phyloP scores from a whole-genome alignment of 2,797 vertebrate genomes.

The Halcyon chelicuti region DNA sequence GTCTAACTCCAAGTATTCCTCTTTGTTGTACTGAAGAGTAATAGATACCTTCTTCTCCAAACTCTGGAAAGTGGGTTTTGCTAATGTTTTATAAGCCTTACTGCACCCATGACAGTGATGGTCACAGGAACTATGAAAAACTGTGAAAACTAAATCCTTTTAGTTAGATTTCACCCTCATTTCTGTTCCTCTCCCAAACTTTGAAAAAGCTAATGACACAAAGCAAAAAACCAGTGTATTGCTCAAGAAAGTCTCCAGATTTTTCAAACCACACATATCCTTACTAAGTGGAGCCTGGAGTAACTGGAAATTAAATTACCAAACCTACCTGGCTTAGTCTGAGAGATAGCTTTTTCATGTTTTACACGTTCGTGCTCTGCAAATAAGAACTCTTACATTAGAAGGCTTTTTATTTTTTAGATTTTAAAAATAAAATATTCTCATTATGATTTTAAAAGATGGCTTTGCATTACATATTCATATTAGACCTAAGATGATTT shows the following conservation, averaged over 20 bases:
- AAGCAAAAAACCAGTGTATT: background rate
- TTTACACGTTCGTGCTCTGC: conserved; percentile 59
- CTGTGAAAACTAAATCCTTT: background rate
- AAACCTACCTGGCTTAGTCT: conserved; percentile 71
- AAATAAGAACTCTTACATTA: conserved; percentile 34
- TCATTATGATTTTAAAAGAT: background rate
- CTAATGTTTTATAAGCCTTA: background rate
- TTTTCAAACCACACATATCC: background rate
- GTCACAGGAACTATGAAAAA: background rate
- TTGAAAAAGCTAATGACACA: background rate
- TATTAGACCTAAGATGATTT: background rate
- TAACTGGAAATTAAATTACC: background rate
- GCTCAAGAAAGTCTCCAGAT: background rate
- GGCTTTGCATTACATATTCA: background rate
- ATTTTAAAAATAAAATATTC: background rate
- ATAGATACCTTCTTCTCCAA: background rate
- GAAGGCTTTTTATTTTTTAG: background rate
- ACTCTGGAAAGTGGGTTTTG: background rate
- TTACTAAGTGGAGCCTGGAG: background rate
- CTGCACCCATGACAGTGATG: background rate
- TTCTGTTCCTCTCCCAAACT: background rate
- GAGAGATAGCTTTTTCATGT: conserved; percentile 52
- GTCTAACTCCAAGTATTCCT: background rate
- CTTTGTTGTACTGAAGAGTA: background rate
- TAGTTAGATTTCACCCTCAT: background rate